A percentile compares a stretch with the other conserved stretches of the same genome.
These are phyloP conservation scores for Gandaritis pyraliata DNA, from an alignment of 2,888 invertebrate genomes.

Conservation along the genomic window DNA sequence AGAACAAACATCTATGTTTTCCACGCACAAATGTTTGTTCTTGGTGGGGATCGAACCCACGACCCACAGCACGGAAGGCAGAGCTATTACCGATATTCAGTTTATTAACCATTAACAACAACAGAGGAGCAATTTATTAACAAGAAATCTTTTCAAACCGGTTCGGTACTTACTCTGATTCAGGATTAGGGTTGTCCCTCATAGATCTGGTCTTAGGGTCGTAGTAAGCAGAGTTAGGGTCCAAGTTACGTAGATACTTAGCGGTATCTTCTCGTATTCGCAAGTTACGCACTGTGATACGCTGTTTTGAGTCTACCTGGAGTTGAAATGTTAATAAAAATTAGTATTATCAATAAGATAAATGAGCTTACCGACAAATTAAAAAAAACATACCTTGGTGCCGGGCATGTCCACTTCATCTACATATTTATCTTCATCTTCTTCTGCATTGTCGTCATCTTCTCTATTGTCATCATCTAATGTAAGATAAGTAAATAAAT, in stretches of 20 bases:
- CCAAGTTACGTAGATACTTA: constrained; percentile 98
- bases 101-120: too few relatives aligned
- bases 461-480: constrained; percentile 65
- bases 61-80: too few relatives aligned
- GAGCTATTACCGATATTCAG: too few relatives aligned
- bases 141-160: too few relatives aligned
- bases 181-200: constrained; percentile 97
- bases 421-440: constrained; percentile 96
- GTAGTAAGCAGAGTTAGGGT: constrained; percentile 99
- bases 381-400: constrained; percentile 87
- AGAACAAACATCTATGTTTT: too few relatives aligned
- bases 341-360: too few relatives aligned
- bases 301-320: constrained; percentile 97
- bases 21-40: too few relatives aligned
- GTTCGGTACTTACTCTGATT: constrained; percentile 83
- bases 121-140: too few relatives aligned
- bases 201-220: constrained; percentile 99
- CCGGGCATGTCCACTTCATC: constrained; percentile 99
- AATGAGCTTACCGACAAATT: too few relatives aligned
- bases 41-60: too few relatives aligned
- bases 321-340: background rate
- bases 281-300: constrained; percentile 99
- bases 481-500: too few relatives aligned
- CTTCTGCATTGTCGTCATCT: constrained; percentile 90
- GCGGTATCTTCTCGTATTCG: constrained; percentile 99